Evolutionary conservation across 2,113 vertebrate genomes (phyloP).

Genomic region (Rhombomys opimus): DNA sequence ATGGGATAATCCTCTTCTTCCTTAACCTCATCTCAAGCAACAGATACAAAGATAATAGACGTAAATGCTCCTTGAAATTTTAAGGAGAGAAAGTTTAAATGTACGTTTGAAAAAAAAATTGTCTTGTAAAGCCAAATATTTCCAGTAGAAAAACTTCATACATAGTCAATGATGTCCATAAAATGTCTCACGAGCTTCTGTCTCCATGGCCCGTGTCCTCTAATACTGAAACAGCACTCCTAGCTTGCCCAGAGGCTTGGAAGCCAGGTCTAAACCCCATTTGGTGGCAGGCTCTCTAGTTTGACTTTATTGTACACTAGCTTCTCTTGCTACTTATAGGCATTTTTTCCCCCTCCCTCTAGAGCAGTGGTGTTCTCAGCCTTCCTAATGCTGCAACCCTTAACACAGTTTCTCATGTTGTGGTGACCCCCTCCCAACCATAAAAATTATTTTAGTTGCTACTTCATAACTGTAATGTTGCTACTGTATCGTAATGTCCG

Average conservation of each 20-base stretch:
- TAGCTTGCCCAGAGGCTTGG: background rate
- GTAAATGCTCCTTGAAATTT: background rate
- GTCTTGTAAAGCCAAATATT: background rate
- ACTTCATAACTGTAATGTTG: background rate
- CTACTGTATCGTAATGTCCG: background rate
- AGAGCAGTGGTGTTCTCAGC: too few species aligned
- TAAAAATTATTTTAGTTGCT: background rate
- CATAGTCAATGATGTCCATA: background rate
- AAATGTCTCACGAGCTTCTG: background rate
- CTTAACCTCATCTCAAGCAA: background rate
- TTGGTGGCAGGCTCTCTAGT: background rate
- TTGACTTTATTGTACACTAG: background rate
- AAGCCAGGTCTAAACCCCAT: background rate
- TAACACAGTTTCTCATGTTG: background rate
- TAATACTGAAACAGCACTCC: background rate
- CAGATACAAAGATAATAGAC: conserved; percentile 8
- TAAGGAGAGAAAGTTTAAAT: background rate
- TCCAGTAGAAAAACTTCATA: conserved; percentile 6
- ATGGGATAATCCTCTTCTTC: background rate
- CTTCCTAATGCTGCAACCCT: background rate
- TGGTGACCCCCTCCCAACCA: background rate
- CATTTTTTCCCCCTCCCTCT: background rate
- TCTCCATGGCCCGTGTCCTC: background rate
- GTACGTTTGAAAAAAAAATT: background rate
- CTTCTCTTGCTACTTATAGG: background rate